phyloP scores from a whole-genome alignment of 2,797 vertebrate species.

The Propithecus deckenii region DNA sequence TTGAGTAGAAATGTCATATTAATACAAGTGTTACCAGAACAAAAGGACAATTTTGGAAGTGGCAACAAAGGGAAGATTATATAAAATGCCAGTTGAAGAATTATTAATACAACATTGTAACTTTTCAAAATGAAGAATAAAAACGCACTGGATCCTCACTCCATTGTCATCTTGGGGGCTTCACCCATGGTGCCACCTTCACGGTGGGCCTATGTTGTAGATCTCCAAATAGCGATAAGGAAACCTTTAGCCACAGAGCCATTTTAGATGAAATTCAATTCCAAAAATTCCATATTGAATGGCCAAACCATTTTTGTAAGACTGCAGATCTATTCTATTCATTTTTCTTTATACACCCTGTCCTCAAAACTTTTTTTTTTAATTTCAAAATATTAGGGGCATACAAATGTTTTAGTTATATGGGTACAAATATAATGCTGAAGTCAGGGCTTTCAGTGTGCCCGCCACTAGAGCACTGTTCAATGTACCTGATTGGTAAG shows the following conservation, averaged over 20 bases:
- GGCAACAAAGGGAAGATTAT: not conserved
- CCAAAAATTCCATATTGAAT: slow-evolving; percentile 26
- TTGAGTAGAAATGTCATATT: not conserved
- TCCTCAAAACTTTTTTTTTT: slow-evolving; percentile 23
- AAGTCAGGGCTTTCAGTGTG: too few species aligned
- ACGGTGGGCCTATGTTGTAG: not conserved
- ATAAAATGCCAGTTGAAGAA: not conserved
- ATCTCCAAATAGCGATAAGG: not conserved
- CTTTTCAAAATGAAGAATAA: not conserved
- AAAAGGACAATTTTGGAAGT: not conserved
- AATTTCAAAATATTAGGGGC: too few species aligned
- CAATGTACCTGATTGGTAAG: too few species aligned
- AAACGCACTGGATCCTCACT: not conserved
- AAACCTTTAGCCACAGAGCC: not conserved
- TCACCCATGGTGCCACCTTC: not conserved
- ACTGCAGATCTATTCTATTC: slow-evolving; percentile 46
- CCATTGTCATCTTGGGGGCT: too few species aligned
- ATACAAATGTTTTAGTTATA: too few species aligned
- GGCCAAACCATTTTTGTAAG: slow-evolving; percentile 60
- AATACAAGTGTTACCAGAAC: not conserved
- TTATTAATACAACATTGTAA: not conserved
- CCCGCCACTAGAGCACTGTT: too few species aligned
- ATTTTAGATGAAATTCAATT: slow-evolving; percentile 46
- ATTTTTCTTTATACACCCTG: slow-evolving; percentile 69
- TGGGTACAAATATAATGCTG: too few species aligned